phyloP scores from a whole-genome alignment of 2,113 vertebrate species.

The Pollachius pollachius region DNA sequence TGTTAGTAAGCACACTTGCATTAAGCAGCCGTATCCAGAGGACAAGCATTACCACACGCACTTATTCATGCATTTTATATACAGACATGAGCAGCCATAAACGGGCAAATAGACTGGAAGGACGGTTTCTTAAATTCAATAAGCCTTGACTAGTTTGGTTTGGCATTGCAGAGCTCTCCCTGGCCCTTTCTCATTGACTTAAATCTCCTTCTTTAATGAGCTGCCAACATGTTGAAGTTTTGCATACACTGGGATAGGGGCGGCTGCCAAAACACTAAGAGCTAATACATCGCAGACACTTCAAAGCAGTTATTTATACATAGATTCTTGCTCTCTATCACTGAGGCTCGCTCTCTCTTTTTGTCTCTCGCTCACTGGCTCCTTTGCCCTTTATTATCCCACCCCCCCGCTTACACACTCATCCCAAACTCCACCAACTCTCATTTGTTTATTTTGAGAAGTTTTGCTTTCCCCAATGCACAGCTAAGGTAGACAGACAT shows the following conservation, averaged over 20 bases:
- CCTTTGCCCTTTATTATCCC: conserved; percentile 26
- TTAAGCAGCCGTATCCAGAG: conserved; percentile 7
- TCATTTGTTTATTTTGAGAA: background rate
- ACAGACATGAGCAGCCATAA: conserved; percentile 11
- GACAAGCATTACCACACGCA: background rate
- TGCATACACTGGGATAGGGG: conserved; percentile 44
- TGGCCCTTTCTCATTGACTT: conserved; percentile 27
- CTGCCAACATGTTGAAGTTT: conserved; percentile 55
- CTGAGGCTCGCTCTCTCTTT: conserved; percentile 10
- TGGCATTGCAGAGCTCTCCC: conserved; percentile 25
- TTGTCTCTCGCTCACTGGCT: conserved; percentile 13
- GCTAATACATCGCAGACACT: conserved; percentile 49
- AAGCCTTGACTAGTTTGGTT: conserved; percentile 27
- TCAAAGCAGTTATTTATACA: conserved; percentile 53
- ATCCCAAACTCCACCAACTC: background rate
- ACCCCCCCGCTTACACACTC: conserved; percentile 5
- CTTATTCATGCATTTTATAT: no score
- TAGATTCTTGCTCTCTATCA: conserved; percentile 20
- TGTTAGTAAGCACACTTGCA: no score
- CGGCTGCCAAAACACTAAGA: conserved; percentile 36
- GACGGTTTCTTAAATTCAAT: conserved; percentile 43
- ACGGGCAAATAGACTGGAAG: conserved; percentile 18
- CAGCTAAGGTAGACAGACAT: no score
- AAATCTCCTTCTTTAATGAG: conserved; percentile 67
- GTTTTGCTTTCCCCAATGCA: background rate